Evolutionary conservation across 2,113 vertebrate species (phyloP).

Genomic region (Zapus hudsonius): DNA sequence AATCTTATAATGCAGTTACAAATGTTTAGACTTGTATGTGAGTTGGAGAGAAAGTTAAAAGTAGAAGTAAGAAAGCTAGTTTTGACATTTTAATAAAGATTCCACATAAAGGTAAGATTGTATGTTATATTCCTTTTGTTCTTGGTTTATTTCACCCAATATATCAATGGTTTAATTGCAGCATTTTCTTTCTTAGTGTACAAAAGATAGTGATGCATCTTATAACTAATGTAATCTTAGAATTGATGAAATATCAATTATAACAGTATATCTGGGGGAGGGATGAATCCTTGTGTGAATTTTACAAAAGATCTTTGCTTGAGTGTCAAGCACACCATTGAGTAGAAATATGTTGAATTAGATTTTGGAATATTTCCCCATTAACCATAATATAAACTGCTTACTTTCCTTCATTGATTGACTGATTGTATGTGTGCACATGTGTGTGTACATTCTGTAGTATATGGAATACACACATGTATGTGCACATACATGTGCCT

Average conservation of each 20-base stretch:
- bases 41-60: no score
- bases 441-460: no score
- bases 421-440: no score
- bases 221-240: not conserved
- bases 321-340: not conserved
- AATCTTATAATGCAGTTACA: no score
- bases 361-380: not conserved
- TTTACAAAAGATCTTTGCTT: not conserved
- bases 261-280: not conserved
- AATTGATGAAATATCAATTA: not conserved
- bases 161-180: not conserved
- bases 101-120: not conserved
- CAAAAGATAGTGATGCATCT: not conserved
- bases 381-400: not conserved
- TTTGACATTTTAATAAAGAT: not conserved
- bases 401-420: not conserved
- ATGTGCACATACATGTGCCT: no score
- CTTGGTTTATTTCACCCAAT: not conserved
- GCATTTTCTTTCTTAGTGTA: slow-evolving; percentile 10
- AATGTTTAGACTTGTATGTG: no score
- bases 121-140: not conserved
- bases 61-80: no score
- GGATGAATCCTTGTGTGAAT: not conserved
- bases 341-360: not conserved
- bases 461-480: no score